Evolutionary conservation across 2,113 vertebrate species (phyloP).

Genomic region (Datnioides undecimradiatus): DNA sequence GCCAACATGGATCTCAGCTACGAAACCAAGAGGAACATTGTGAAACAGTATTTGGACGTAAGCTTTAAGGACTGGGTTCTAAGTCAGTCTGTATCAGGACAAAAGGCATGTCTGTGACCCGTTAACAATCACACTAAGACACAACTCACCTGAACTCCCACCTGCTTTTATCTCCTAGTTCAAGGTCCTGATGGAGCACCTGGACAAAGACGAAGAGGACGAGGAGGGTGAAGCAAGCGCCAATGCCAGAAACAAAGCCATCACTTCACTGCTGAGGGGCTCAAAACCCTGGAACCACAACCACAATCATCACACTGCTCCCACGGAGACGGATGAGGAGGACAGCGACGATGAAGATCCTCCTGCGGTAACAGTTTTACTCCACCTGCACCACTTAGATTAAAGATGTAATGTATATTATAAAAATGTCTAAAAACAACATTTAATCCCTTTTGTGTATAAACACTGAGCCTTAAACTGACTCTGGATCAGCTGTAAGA

Average conservation of each 20-base stretch:
- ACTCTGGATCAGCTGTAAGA: too few relatives aligned
- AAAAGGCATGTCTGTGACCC: not conserved
- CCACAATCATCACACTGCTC: conserved; percentile 91
- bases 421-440: too few relatives aligned
- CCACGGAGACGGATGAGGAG: conserved; percentile 91
- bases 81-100: not conserved
- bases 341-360: conserved; percentile 94
- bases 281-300: conserved; percentile 90
- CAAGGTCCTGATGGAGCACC: conserved; percentile 96
- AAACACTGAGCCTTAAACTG: too few relatives aligned
- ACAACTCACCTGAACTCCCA: not conserved
- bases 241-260: conserved; percentile 97
- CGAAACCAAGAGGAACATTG: conserved; percentile 94
- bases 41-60: conserved; percentile 97
- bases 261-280: conserved; percentile 93
- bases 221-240: conserved; percentile 92
- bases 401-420: too few relatives aligned
- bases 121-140: not conserved
- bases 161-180: conserved; percentile 84
- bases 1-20: conserved; percentile 89
- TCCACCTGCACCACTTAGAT: too few relatives aligned
- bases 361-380: conserved; percentile 85
- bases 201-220: conserved; percentile 87
- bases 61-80: conserved; percentile 71
- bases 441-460: too few relatives aligned